A percentile compares a stretch with the other conserved stretches of the same genome.
phyloP scores from a whole-genome alignment of 2,797 vertebrate species.

The Gymnocypris eckloni region DNA sequence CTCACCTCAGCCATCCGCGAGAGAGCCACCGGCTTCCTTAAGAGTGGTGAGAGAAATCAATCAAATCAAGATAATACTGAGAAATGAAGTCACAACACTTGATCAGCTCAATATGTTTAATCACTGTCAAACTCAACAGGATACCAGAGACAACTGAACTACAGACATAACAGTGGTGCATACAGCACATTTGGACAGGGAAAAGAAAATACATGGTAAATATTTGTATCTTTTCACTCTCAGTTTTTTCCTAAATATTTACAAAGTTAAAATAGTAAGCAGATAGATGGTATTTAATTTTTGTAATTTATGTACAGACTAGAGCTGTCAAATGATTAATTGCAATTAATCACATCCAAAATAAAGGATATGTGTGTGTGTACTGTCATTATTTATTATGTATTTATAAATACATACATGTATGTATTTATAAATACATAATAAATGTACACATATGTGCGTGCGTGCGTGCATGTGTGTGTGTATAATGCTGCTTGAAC shows the following conservation, averaged over 20 bases:
- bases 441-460: no score
- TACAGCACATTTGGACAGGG: constrained; percentile 83
- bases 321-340: no score
- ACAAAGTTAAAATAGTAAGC: no score
- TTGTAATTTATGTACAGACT: no score
- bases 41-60: constrained; percentile 70
- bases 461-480: no score
- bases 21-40: constrained; percentile 73
- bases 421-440: no score
- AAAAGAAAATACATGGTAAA: constrained; percentile 56
- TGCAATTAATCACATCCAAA: no score
- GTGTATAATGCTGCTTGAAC: no score
- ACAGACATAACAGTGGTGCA: constrained; percentile 71
- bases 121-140: constrained; percentile 67
- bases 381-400: no score
- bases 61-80: not conserved
- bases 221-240: not conserved
- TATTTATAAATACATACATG: no score
- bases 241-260: not conserved
- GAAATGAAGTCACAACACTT: not conserved
- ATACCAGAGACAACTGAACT: constrained; percentile 83
- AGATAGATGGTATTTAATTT: not conserved
- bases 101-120: no score
- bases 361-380: no score
- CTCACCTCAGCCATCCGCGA: constrained; percentile 68